A percentile compares a stretch with the other conserved stretches of the same genome.
These are phyloP conservation scores for Neodiprion lecontei DNA, from an alignment of 1,140 invertebrate genomes.

Conservation along the genomic window DNA sequence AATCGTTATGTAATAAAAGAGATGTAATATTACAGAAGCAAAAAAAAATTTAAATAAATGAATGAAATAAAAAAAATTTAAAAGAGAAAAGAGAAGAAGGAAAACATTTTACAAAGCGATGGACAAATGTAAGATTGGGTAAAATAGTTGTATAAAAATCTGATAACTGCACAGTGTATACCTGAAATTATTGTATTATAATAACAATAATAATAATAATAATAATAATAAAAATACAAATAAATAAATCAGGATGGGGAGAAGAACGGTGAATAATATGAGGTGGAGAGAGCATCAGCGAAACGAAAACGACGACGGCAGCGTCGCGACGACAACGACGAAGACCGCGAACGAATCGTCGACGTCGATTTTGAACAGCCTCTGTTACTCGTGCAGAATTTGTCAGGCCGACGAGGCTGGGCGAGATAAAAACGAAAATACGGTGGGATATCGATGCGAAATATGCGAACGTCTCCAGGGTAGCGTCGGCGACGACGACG, in stretches of 20 bases:
- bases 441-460: not conserved
- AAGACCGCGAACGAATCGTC: not conserved
- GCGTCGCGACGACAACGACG: too few species aligned
- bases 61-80: not conserved
- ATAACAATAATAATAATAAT: too few species aligned
- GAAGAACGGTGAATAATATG: not conserved
- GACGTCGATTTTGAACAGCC: not conserved
- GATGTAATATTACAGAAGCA: too few species aligned
- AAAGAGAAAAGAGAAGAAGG: not conserved
- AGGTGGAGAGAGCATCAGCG: not conserved
- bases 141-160: too few species aligned
- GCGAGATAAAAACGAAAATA: too few species aligned
- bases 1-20: too few species aligned
- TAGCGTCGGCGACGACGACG: too few species aligned
- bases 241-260: not conserved
- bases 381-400: not conserved
- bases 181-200: too few species aligned
- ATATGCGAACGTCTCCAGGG: not conserved
- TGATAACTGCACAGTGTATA: too few species aligned
- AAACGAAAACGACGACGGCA: too few species aligned
- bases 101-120: not conserved
- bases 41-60: not conserved
- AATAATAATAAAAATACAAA: not conserved
- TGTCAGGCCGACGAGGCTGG: not conserved
- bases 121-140: too few species aligned